A percentile compares a stretch with the other conserved stretches of the same genome.
These are phyloP conservation scores for Danio albolineatus DNA, from an alignment of 2,797 vertebrate species.

Conservation along the genomic window DNA sequence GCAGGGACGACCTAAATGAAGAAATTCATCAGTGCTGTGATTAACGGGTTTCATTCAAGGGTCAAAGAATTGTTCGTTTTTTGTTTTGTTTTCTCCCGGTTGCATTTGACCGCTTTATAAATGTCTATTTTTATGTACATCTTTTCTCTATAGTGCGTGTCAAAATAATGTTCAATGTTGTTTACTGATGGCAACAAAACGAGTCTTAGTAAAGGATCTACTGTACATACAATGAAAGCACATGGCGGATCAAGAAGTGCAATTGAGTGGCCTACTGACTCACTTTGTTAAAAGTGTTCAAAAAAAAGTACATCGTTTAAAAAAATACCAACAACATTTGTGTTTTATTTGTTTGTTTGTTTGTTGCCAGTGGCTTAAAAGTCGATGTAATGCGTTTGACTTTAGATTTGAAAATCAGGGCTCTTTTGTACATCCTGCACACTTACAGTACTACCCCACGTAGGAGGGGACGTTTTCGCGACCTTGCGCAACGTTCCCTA, in stretches of 20 bases:
- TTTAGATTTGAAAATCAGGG: slow-evolving; percentile 23
- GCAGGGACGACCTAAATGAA: slow-evolving; percentile 37
- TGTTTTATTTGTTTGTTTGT: background rate
- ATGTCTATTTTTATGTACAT: slow-evolving; percentile 1
- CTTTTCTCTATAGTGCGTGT: background rate
- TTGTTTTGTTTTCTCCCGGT: slow-evolving; percentile 1
- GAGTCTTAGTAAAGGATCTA: slow-evolving; percentile 10
- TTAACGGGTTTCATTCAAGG: slow-evolving; percentile 5
- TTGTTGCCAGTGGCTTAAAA: background rate
- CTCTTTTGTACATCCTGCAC: slow-evolving; percentile 10
- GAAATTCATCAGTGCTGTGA: slow-evolving; percentile 29
- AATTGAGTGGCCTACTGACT: background rate
- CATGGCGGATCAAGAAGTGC: background rate
- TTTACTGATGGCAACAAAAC: background rate
- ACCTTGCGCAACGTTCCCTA: too few relatives aligned
- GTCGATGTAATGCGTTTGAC: background rate
- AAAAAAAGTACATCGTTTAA: background rate
- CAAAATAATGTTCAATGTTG: background rate
- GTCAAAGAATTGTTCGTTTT: slow-evolving; percentile 10
- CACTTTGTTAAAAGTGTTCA: slow-evolving; percentile 2
- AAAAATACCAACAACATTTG: background rate
- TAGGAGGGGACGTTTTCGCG: too few relatives aligned
- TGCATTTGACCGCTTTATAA: background rate
- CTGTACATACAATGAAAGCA: slow-evolving; percentile 20
- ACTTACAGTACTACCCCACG: background rate